Evolutionary conservation across 2,888 invertebrate genomes (phyloP).

Genomic region (Poecilobothrus nobilitatus): DNA sequence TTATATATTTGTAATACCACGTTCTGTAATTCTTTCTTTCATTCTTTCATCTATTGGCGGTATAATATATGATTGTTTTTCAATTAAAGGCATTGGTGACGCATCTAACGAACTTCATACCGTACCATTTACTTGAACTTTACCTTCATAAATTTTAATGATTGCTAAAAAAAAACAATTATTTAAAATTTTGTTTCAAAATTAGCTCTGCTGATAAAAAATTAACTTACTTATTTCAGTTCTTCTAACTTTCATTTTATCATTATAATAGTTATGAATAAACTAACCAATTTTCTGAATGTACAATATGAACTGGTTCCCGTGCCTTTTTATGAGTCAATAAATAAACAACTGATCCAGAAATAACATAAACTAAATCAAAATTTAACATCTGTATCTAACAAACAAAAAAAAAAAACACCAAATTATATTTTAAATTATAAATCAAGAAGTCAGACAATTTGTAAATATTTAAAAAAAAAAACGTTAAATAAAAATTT

Average conservation of each 20-base stretch:
- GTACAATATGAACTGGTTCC: conserved; percentile 80
- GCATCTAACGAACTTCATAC: conserved; percentile 81
- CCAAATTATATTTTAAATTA: too few relatives aligned
- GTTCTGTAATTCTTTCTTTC: conserved; percentile 83
- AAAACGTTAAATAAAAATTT: too few relatives aligned
- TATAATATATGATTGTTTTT: conserved; percentile 81
- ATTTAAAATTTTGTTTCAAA: neutral
- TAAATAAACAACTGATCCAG: conserved; percentile 77
- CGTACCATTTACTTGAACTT: conserved; percentile 69
- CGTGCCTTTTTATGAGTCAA: conserved; percentile 76
- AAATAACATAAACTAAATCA: conserved; percentile 78
- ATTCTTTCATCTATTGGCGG: conserved; percentile 69
- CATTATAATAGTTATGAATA: conserved; percentile 92
- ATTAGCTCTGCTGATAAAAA: neutral
- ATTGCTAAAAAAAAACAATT: conserved; percentile 50
- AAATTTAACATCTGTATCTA: conserved; percentile 76
- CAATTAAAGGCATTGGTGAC: conserved; percentile 63
- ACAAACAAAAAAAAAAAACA: conserved; percentile 45
- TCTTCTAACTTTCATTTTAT: conserved; percentile 86
- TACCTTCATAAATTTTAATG: conserved; percentile 92
- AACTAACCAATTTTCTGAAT: conserved; percentile 94
- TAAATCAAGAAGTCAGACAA: too few relatives aligned
- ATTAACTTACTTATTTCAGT: conserved; percentile 64
- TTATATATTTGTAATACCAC: conserved; percentile 78
- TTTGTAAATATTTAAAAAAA: too few relatives aligned